Percentiles rank a stretch among this genome's conserved stretches.
Conservation (phyloP, 2,888 invertebrate species). For the Tenthredo livida region DNA sequence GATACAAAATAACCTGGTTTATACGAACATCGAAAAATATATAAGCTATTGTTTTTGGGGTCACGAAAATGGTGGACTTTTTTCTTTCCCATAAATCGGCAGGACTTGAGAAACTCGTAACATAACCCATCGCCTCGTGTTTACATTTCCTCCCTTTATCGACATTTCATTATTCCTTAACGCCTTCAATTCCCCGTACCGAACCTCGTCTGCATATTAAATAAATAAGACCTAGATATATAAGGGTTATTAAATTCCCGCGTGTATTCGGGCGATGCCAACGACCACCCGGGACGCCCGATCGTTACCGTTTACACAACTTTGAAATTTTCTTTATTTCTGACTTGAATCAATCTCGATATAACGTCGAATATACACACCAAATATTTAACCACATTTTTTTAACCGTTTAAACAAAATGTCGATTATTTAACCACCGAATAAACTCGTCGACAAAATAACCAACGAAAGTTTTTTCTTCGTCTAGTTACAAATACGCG, state of each 20-base stretch:
- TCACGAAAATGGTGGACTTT: slow-evolving; percentile 52
- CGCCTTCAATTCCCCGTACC: background rate
- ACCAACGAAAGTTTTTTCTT: background rate
- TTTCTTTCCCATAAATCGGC: background rate
- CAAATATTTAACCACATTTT: background rate
- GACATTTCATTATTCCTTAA: background rate
- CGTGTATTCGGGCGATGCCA: slow-evolving; percentile 60
- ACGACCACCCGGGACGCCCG: slow-evolving; percentile 18
- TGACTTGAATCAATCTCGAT: slow-evolving; percentile 55
- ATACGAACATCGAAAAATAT: background rate
- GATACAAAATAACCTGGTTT: background rate
- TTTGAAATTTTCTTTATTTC: slow-evolving; percentile 52
- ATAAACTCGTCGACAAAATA: background rate
- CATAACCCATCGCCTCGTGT: slow-evolving; percentile 11
- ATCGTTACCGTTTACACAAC: background rate
- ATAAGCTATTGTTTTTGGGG: slow-evolving; percentile 54
- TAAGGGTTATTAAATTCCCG: slow-evolving; percentile 62
- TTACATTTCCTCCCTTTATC: background rate
- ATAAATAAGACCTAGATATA: background rate
- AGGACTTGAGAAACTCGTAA: too few relatives aligned
- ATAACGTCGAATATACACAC: background rate
- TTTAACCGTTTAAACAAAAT: background rate
- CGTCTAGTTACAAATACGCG: background rate
- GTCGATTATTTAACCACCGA: background rate
- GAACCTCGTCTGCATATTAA: background rate